These are phyloP conservation scores for Hermodice carunculata DNA, from an alignment of 2,888 invertebrate species.

Conservation along the genomic window DNA sequence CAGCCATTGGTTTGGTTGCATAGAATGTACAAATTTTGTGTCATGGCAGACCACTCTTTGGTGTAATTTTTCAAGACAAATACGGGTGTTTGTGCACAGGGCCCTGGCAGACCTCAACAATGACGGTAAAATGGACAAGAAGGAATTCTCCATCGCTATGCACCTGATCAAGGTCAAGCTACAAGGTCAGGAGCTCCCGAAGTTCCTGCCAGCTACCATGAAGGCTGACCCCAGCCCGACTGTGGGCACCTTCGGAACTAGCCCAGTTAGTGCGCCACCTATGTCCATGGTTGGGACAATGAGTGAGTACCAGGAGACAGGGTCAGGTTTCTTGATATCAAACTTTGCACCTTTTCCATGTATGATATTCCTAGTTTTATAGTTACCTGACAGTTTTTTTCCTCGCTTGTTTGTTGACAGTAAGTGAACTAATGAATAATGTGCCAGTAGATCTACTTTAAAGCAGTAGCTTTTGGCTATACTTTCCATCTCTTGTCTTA, in stretches of 20 bases:
- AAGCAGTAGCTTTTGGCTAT: no score
- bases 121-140: slow-evolving; percentile 70
- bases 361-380: no score
- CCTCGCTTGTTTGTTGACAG: no score
- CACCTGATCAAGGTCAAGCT: slow-evolving; percentile 79
- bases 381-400: no score
- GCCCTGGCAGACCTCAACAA: slow-evolving; percentile 67
- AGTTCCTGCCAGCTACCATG: slow-evolving; percentile 81
- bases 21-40: not conserved
- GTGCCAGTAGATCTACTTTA: no score
- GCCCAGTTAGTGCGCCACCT: not conserved
- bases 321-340: no score
- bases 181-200: slow-evolving; percentile 91
- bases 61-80: not conserved
- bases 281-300: no score
- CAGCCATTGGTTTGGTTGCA: not conserved
- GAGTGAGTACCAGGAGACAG: no score
- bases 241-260: slow-evolving; percentile 47
- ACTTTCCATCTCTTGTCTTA: no score
- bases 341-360: no score
- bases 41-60: not conserved
- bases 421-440: no score
- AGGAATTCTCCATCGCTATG: slow-evolving; percentile 70
- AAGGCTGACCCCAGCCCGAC: slow-evolving; percentile 63
- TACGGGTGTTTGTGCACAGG: no score